Evolutionary conservation across 2,113 vertebrate species (phyloP).

Genomic region (Syngnathus scovelli): DNA sequence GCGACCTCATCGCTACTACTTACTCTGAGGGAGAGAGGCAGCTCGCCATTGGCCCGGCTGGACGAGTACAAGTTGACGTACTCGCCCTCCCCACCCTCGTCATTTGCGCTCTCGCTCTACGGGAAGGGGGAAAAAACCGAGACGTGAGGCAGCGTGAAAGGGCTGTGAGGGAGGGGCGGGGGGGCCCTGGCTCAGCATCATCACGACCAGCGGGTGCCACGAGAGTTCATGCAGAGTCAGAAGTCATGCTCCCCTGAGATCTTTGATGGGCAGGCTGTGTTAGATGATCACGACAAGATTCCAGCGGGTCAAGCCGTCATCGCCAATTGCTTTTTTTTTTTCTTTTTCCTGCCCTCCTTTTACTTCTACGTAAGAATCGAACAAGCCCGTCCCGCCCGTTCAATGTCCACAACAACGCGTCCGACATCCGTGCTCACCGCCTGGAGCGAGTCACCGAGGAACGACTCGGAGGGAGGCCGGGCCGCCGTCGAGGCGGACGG

Average conservation of each 20-base stretch:
- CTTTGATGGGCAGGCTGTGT: conserved; percentile 36
- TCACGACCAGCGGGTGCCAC: conserved; percentile 49
- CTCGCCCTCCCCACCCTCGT: conserved; percentile 92
- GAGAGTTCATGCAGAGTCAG: conserved; percentile 57
- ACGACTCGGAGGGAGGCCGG: conserved; percentile 89
- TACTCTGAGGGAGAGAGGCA: conserved; percentile 83
- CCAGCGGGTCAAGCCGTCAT: background rate
- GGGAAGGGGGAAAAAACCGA: conserved; percentile 53
- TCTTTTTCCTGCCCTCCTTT: background rate
- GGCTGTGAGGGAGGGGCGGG: conserved; percentile 20
- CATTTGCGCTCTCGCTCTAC: conserved; percentile 86
- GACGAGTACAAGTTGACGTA: conserved; percentile 93
- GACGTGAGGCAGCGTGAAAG: conserved; percentile 46
- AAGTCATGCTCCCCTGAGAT: conserved; percentile 10
- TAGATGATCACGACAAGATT: background rate
- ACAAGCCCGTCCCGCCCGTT: conserved; percentile 17
- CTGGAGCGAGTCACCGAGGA: conserved; percentile 89
- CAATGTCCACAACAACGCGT: conserved; percentile 16
- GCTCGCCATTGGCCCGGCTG: conserved; percentile 85
- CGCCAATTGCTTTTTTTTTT: background rate
- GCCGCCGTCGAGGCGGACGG: conserved; percentile 83
- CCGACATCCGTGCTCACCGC: conserved; percentile 43
- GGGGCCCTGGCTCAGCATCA: conserved; percentile 11
- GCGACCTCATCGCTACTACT: conserved; percentile 67
- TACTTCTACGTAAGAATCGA: background rate